A percentile compares a stretch with the other conserved stretches of the same genome.
phyloP scores from a whole-genome alignment of 53 echinoderm and acorn worm genomes.

The Temnopleurus reevesii region DNA sequence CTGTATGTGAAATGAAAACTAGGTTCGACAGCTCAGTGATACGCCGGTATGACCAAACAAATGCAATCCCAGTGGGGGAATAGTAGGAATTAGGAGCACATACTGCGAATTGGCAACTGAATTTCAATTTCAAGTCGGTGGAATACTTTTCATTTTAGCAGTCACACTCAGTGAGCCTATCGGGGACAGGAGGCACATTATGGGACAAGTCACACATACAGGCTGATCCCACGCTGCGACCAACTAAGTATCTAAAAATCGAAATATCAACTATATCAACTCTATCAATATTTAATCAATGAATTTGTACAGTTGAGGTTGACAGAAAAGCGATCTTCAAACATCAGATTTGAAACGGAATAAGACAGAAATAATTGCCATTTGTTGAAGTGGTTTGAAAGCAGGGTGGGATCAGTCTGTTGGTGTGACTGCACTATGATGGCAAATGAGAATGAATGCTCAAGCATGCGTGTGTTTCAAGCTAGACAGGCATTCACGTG shows the following conservation, averaged over 20 bases:
- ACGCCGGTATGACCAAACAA: constrained; percentile 35
- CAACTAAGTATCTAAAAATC: no score
- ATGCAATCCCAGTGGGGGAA: neutral
- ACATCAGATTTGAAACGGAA: no score
- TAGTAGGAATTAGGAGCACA: constrained; percentile 29
- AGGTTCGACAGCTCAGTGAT: neutral
- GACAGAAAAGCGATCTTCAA: no score
- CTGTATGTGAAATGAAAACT: neutral
- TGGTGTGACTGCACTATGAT: no score
- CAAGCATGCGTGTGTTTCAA: constrained; percentile 1
- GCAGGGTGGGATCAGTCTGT: no score
- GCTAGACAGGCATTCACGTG: neutral
- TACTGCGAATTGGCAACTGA: constrained; percentile 17
- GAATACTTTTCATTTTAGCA: constrained; percentile 26
- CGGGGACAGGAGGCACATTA: constrained; percentile 5
- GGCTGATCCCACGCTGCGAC: no score
- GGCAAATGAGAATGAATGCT: neutral
- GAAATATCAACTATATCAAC: no score
- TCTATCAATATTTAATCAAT: no score
- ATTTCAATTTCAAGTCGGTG: constrained; percentile 11
- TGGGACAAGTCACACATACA: no score
- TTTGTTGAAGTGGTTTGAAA: no score
- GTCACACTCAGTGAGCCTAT: constrained; percentile 21
- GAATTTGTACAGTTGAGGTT: no score
- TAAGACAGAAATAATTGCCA: no score